Evolutionary conservation across 2,113 vertebrate species (phyloP), one percentile per base, ranked within the genome.

Genomic region (Mungos mungo): DNA sequence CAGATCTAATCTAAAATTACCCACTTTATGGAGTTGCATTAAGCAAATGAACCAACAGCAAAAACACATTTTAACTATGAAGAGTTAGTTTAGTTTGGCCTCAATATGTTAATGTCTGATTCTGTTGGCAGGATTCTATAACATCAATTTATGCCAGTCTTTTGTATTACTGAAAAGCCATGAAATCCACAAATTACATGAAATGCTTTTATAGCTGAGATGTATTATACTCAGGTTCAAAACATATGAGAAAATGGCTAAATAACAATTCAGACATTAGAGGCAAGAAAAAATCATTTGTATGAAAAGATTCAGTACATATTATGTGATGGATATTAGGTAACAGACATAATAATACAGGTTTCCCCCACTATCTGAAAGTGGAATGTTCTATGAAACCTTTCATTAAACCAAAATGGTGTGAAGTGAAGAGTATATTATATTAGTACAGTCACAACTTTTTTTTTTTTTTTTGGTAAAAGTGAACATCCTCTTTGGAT

Each of bases 141-240:
- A 41, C 35, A 9, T 7, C 63, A 66, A 57, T 45, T 77, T 12
- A 92, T 52, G n/a, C 16, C 65, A 84, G 71, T 80, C 33, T 92
- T 89, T 63, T 92, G 74, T 79, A 47, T 83, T 90, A 72, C 8
- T 47, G 47, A 92, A 90, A 97, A n/a, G 29, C 11, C 15, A 54
- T 18, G 7, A 68, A 79, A 93, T 72, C 54, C 7, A 18, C 89
- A 90, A 72, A 88, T 96, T 50, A 71, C 18, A 31, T 95, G 77
- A 74, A 66, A 90, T 87, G 47, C 11, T 91, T 93, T 95, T 65
- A 57, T 66, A 79, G 38, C 31, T 57, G 54, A 6, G 45, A 69
- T 35, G 7, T 71, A 76, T 72, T 92, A 60, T 79, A 87, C 79
- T 33, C 96, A n/a, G 25, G 16, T 83, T 86, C n/a, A 92, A 92